Conservation (phyloP, 2,113 vertebrate species). For the human (Homo sapiens) region GRCh38 chr6:160749001-160749500, state of each 20-base stretch:
- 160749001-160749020: no score
- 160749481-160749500: no score
- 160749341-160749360: rapidly evolving
- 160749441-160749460: neutral
- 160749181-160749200: neutral
- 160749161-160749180: neutral
- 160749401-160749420: neutral
- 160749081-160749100: neutral
- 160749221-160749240: neutral
- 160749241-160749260: neutral
- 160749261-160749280: no score
- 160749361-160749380: neutral
- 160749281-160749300: neutral
- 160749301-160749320: rapidly evolving
- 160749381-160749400: neutral
- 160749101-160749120: rapidly evolving
- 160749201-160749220: neutral
- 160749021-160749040: no score
- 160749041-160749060: neutral
- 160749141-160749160: neutral
- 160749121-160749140: neutral
- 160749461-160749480: no score
- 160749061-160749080: neutral
- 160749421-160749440: neutral
- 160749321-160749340: rapidly evolving